A percentile compares a stretch with the other conserved stretches of the same genome.
Evolutionary conservation across 2,113 vertebrate genomes (phyloP).

Genomic region (Oreotrochilus melanogaster): DNA sequence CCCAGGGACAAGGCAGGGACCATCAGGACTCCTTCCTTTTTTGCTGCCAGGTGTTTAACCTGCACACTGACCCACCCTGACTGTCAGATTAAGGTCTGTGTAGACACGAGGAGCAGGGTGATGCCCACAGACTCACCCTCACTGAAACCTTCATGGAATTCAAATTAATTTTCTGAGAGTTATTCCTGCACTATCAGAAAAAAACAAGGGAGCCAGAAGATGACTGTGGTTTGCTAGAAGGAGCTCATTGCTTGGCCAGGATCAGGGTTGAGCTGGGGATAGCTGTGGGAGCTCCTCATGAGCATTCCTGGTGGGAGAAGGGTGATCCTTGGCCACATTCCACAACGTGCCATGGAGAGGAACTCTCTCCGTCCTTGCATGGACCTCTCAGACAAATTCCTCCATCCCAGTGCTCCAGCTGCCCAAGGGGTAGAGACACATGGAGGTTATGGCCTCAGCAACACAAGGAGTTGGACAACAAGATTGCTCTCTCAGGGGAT

Average conservation of each 20-base stretch:
- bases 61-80: neutral
- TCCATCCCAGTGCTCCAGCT: neutral
- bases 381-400: neutral
- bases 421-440: rapidly evolving
- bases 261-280: neutral
- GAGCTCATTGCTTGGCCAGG: neutral
- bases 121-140: neutral
- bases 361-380: rapidly evolving
- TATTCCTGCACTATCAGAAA: neutral
- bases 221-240: neutral
- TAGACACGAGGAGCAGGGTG: neutral
- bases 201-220: neutral
- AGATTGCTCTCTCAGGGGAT: rapidly evolving
- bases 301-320: neutral
- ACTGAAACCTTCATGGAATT: neutral
- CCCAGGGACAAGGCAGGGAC: neutral
- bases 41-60: neutral
- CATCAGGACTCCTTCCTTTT: neutral
- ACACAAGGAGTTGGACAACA: neutral
- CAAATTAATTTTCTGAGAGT: neutral
- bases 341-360: neutral
- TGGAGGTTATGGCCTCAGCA: neutral
- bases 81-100: neutral
- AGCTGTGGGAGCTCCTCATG: neutral
- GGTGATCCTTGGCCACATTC: rapidly evolving